Base-by-base conservation (phyloP, 2,888 invertebrate species). In the Pseudococcus longispinus region DNA sequence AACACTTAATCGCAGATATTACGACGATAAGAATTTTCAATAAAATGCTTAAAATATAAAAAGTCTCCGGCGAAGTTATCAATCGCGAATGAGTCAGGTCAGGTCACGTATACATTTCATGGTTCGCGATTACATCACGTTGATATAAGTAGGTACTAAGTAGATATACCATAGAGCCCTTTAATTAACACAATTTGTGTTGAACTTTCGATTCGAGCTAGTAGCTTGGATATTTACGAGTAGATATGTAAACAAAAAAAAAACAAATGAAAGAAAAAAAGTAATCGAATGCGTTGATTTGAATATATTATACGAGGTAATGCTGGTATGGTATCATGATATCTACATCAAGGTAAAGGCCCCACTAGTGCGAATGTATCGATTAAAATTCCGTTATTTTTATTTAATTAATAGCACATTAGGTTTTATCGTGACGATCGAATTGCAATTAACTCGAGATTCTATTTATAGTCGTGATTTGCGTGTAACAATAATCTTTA, bases 401-500 rank as follows among this genome's bases (percentile, higher is more conserved):
- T 18, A 70, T 70, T 70, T 6, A 70, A 70, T 70, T 70, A 70
- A 70, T 70, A 70, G 70, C 70, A 13, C 29, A 29, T 70, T 70
- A 29, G 29, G 29, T 6, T 29, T 29, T 70, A 29, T 70, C 70
- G 32, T 26, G 18, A 70, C 70, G 29, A 70, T 70, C 70, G 29
- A 70, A 70, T 13, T 13, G 70, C 29, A 70, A 70, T 70, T 70
- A 70, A 70, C 70, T 18, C 29, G 70, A 29, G 15, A 29, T 70
- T 29, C 70, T 70, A 70, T 70, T 70, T 29, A 70, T 70, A 70
- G 70, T 70, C 70, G 70, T 70, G 70, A 70, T 70, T 70, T 70
- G 18, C 70, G 70, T 29, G 70, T 18, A 70, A 70, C 70, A 18
- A 70, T 70, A 70, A 70, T 70, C 15, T 70, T 70, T 70, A 29